These are phyloP conservation scores for Smittia aterrima DNA, from an alignment of 2,888 invertebrate genomes.

Conservation along the genomic window DNA sequence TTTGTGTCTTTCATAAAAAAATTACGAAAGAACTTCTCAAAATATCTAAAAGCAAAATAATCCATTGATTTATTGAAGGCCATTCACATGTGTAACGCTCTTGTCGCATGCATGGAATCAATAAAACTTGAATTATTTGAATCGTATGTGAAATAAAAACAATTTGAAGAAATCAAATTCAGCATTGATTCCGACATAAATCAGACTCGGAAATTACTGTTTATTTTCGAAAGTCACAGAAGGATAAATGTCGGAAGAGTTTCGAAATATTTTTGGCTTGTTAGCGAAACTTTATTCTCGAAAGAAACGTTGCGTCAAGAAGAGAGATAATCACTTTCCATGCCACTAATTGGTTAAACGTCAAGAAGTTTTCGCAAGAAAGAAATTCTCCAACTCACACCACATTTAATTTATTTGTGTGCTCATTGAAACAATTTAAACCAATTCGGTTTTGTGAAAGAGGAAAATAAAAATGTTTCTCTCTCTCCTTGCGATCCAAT, in stretches of 20 bases:
- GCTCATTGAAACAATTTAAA: slow-evolving; percentile 34
- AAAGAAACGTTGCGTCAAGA: slow-evolving; percentile 6
- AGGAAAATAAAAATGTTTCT: too few species aligned
- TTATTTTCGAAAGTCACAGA: background rate
- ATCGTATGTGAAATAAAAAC: slow-evolving; percentile 12
- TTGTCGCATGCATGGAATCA: background rate
- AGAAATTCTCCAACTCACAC: slow-evolving; percentile 10
- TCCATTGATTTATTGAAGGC: background rate
- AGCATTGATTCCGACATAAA: slow-evolving; percentile 2
- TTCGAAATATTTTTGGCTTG: background rate
- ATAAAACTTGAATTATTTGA: slow-evolving; percentile 11
- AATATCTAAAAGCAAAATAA: too few species aligned
- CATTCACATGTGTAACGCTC: background rate
- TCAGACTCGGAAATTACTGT: background rate
- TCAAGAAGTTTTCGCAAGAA: background rate
- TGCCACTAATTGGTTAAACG: slow-evolving; percentile 35
- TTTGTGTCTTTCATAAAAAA: too few species aligned
- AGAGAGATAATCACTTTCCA: slow-evolving; percentile 33
- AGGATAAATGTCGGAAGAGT: background rate
- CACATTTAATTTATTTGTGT: slow-evolving; percentile 35
- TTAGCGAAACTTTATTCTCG: background rate
- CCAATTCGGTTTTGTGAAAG: slow-evolving; percentile 27
- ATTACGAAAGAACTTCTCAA: too few species aligned
- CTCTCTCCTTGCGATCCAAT: slow-evolving; percentile 32
- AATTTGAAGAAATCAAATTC: slow-evolving; percentile 26